These are phyloP conservation scores for Etheostoma cragini DNA, from an alignment of 2,113 vertebrate species.

Conservation along the genomic window DNA sequence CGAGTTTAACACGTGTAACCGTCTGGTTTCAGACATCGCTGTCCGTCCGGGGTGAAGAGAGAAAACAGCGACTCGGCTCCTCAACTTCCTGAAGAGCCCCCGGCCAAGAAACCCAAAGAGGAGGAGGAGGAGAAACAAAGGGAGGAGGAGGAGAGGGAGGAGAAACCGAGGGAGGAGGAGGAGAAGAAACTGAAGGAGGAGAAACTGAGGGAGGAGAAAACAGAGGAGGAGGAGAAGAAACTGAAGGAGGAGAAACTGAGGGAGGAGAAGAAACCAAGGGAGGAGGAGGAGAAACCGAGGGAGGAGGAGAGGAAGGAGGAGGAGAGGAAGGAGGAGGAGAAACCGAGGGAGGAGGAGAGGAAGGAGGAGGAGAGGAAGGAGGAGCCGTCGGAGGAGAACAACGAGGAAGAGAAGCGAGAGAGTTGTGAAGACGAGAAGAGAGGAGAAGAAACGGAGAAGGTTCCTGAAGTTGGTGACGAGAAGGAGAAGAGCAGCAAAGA, in stretches of 20 bases:
- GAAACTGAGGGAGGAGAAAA: constrained; percentile 5
- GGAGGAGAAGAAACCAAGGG: constrained; percentile 29
- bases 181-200: no score
- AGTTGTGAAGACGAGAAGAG: not conserved
- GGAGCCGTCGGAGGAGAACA: not conserved
- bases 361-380: constrained; percentile 28
- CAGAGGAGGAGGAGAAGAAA: not conserved
- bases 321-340: not conserved
- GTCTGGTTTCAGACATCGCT: constrained; percentile 65
- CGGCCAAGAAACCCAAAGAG: constrained; percentile 72
- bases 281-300: constrained; percentile 25
- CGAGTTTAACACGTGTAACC: no score
- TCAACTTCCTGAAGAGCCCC: constrained; percentile 71
- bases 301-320: constrained; percentile 44
- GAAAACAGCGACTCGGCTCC: constrained; percentile 23
- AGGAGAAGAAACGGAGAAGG: constrained; percentile 16
- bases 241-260: constrained; percentile 35
- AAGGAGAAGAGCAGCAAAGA: not conserved
- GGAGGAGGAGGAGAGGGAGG: constrained; percentile 48
- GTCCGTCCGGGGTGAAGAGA: constrained; percentile 53
- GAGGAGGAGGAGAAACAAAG: constrained; percentile 2
- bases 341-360: not conserved
- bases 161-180: not conserved
- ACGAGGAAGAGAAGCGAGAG: constrained; percentile 6
- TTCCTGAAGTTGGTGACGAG: constrained; percentile 19